phyloP scores from a whole-genome alignment of 1,140 invertebrate species.

The Lepidotrigona ventralis region DNA sequence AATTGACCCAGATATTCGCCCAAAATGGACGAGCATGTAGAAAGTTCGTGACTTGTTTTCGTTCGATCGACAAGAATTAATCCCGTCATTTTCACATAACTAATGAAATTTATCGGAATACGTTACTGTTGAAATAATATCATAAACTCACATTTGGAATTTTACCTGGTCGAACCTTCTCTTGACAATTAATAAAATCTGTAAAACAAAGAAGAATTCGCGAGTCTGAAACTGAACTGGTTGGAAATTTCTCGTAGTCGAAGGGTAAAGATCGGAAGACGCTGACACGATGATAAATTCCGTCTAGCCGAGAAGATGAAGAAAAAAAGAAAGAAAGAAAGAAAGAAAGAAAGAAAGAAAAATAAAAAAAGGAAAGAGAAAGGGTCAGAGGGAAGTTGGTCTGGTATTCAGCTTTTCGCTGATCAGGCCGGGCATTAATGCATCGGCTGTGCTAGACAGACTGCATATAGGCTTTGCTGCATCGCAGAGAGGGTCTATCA shows the following conservation, averaged over 20 bases:
- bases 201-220: background rate
- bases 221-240: background rate
- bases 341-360: background rate
- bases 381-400: background rate
- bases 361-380: background rate
- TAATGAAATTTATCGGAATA: background rate
- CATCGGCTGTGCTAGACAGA: constrained; percentile 1
- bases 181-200: background rate
- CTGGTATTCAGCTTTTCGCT: constrained; percentile 21
- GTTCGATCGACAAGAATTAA: no score
- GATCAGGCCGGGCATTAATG: constrained; percentile 22
- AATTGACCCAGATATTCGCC: no score
- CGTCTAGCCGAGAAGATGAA: background rate
- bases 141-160: no score
- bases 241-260: background rate
- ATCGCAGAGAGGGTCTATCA: constrained; percentile 19
- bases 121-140: no score
- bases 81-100: no score
- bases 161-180: background rate
- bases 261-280: background rate
- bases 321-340: background rate
- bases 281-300: background rate
- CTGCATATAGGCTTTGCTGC: background rate
- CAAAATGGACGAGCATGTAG: no score
- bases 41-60: no score